Evolutionary conservation across 2,888 invertebrate species (phyloP), one percentile per base, ranked within the genome.

Genomic region (Baccha elongata): DNA sequence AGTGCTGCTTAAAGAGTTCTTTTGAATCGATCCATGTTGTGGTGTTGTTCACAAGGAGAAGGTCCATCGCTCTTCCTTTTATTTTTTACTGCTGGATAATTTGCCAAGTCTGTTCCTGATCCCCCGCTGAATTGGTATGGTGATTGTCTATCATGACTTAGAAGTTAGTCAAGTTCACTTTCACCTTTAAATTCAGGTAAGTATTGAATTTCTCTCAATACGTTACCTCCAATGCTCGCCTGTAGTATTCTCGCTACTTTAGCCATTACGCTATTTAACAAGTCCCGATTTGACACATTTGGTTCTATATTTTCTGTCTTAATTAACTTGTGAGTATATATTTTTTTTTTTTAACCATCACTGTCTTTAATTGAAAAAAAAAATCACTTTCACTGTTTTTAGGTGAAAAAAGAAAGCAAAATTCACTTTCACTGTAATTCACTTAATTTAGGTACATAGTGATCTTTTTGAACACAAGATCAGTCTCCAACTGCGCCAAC

Each of bases 51-150:
- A 40, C 37, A n/a, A 40, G 11, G 44, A 71, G 50, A 23, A 72
- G 62, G 8, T 62, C 52, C 42, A 52, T 72, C n/a, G 52, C 42
- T 29, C 42, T 52, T 3, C 71, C 40, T 60, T 62, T 71, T 11
- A 71, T 48, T 6, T 71, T 60, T 7, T 37, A 37, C 37, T 71
- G 60, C 19, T 64, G 53, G 10, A 68, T 68, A 8, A 55, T 68
- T 2, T 5, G 44, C 55, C 44, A 68, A 1, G 68, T 68, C n/a
- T 6, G 13, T 2, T 23, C 26, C 4, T 26, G 46, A 21, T 42
- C 37, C 15, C n/a, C 32, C 2, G 26, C 26, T 26, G 26, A 26
- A 26, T 26, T 26, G 26, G 3, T 4, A 6, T 6, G 26, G 26
- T 26, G 26, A 6, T 26, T 26, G 3, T 26, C 3, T 4, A 32